Evolutionary conservation across 2,797 vertebrate genomes (phyloP), one percentile per base, ranked within the genome.

Genomic region (Phrynocephalus guinanensis): DNA sequence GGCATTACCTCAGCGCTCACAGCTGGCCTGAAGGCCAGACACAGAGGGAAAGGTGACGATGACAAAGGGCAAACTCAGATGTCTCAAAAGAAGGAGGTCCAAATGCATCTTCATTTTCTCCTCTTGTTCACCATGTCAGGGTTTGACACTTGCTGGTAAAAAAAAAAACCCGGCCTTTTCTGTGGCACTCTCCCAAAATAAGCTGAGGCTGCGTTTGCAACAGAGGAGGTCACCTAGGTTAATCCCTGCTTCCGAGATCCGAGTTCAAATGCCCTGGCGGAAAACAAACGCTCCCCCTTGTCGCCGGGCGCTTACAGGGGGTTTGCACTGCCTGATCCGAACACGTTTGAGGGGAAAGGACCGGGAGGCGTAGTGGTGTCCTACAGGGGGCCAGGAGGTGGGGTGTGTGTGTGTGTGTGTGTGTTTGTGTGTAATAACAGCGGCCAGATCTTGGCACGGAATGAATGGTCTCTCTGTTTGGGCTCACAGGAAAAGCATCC

Each of bases 231-330:
- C 77, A 66, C 70, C 6, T 0, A 0, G 86, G 67, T 89, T 95
- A 94, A 94, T 94, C 93, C 91, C 0, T 28, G 0, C 91, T 92
- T 90, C 94, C 95, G 88, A 95, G 10, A 85, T 50, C 78, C 33
- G 0, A 50, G 72, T 76, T 20, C 92, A 75, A 93, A 92, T 83
- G 89, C 86, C 91, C 91, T 93, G 78, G 84, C 86, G 87, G 20
- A n/a, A 44, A 44, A 92, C 79, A 87, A 70, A 77, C 88, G 88
- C 85, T 82, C 1, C 71, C 83, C 24, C 91, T 91, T 91, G 13
- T 33, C 52, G 71, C 26, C 50, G 26, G 0, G 66, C 91, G 76
- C 84, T 87, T 92, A 95, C 85, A 44, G 52, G 83, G 89, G 80
- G 68, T 93, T 93, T 92, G 91, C 83, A n/a, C 63, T 0, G 79